Base-by-base conservation (phyloP, 2,888 invertebrate species). In the Plebejus argus region DNA sequence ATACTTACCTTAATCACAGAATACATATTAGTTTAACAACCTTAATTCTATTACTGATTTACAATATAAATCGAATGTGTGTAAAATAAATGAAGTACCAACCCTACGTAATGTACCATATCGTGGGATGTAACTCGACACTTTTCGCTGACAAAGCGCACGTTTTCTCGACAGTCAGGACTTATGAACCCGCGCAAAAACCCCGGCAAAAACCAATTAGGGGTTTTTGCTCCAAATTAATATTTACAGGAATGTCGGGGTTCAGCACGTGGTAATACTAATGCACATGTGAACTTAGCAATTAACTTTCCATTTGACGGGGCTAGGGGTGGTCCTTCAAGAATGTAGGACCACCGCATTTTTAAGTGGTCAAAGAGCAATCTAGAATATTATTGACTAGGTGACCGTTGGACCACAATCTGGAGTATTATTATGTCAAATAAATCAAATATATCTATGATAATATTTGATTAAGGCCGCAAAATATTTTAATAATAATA, bases 81-180 rank as follows among this genome's bases (percentile, higher is more conserved):
- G 61, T 79, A 77, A 79, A 81, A 77, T 77, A 76, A 78, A 70
- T 2, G 49, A 70, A 56, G 83, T 79, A 81, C 10, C 91, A 93
- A 79, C 93, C 93, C 92, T 93, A 83, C 71, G 80, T 87, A 91
- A 93, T 93, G 92, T 89, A 33, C 83, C 87, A 92, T 92, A 93
- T 93, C 91, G 92, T 91, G 92, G 92, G 88, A 90, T 86, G 94
- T 93, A 93, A 94, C 92, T 92, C 93, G 93, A 94, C 94, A 94
- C 94, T 93, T 93, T 93, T 87, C 91, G 76, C 87, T 93, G 93
- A 93, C 93, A 93, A 92, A 92, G 89, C 89, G 89, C 93, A 93
- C 92, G 91, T 93, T 93, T 92, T 91, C 90, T 90, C 87, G 85
- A 86, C 86, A 89, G 86, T 90, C 87, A 86, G 85, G 10, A 85